Percentiles rank a stretch among this genome's conserved stretches.
Conservation (phyloP, 37 sponge, comb jelly and placozoan genomes). For the Mnemiopsis leidyi region DNA sequence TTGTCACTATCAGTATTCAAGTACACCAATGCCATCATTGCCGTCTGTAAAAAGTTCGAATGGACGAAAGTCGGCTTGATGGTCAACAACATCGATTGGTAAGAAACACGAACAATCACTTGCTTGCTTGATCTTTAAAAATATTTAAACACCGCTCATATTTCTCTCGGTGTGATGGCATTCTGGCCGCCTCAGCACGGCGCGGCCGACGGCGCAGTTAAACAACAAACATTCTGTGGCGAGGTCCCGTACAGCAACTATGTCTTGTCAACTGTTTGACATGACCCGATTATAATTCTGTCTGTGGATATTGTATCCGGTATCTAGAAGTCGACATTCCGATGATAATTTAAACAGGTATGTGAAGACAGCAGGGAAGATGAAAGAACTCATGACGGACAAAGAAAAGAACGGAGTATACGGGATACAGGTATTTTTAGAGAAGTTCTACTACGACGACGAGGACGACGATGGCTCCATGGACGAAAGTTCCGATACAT, state of each 20-base stretch:
- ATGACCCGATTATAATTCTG: too few relatives aligned
- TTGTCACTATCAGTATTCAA: conserved; percentile 22
- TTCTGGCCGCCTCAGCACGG: too few relatives aligned
- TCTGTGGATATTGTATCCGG: too few relatives aligned
- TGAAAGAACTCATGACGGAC: neutral
- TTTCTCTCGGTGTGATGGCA: too few relatives aligned
- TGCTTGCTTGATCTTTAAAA: neutral
- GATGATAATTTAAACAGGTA: too few relatives aligned
- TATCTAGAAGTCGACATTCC: too few relatives aligned
- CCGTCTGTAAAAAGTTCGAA: neutral
- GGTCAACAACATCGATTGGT: conserved; percentile 60
- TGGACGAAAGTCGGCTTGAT: conserved; percentile 25
- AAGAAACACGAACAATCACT: neutral
- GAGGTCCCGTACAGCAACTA: too few relatives aligned
- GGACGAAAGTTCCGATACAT: conserved; percentile 16
- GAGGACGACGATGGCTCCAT: neutral
- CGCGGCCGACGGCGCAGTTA: too few relatives aligned
- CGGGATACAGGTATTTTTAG: neutral
- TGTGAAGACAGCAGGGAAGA: conserved; percentile 24
- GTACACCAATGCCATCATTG: neutral
- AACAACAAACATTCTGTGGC: too few relatives aligned
- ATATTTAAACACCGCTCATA: neutral
- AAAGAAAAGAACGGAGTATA: neutral
- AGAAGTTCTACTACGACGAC: conserved; percentile 38
- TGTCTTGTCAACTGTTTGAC: too few relatives aligned